These are phyloP conservation scores for Sardinella longiceps DNA, from an alignment of 2,797 vertebrate species.

Conservation along the genomic window DNA sequence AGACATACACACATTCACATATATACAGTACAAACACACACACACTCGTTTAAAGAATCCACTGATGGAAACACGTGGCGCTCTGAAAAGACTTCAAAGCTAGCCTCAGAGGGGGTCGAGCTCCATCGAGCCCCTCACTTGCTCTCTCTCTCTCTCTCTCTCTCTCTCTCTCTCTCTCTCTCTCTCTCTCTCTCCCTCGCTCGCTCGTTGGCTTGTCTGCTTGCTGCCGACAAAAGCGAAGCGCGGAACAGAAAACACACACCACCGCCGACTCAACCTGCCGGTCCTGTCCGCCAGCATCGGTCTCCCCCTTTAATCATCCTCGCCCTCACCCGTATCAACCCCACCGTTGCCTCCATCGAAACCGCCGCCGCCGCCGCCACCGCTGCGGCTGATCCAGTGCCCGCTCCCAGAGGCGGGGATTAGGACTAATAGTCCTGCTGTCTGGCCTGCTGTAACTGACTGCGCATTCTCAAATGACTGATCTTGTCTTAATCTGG, in stretches of 20 bases:
- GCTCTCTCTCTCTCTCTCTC: neutral
- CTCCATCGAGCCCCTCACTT: neutral
- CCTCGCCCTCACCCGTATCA: neutral
- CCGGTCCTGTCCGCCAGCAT: neutral
- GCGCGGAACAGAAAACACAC: neutral
- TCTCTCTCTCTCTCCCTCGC: no score
- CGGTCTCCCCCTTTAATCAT: neutral
- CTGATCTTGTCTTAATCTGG: constrained; percentile 22
- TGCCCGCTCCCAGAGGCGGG: neutral
- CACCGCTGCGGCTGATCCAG: neutral
- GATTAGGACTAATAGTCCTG: constrained; percentile 17
- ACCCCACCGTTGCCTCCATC: neutral
- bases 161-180: no score
- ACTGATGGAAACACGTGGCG: constrained; percentile 5
- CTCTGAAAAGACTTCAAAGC: constrained; percentile 3
- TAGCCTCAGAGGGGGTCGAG: neutral
- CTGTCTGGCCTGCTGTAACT: neutral
- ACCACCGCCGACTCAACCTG: neutral
- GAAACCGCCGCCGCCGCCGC: no score
- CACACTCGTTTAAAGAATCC: neutral
- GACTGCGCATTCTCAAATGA: neutral
- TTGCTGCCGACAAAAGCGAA: neutral
- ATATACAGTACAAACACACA: neutral
- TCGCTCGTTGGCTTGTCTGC: neutral
- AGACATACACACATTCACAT: neutral